Percentiles rank a stretch among this genome's conserved stretches.
Conservation (phyloP, 2,113 vertebrate genomes). For the Hucho hucho region DNA sequence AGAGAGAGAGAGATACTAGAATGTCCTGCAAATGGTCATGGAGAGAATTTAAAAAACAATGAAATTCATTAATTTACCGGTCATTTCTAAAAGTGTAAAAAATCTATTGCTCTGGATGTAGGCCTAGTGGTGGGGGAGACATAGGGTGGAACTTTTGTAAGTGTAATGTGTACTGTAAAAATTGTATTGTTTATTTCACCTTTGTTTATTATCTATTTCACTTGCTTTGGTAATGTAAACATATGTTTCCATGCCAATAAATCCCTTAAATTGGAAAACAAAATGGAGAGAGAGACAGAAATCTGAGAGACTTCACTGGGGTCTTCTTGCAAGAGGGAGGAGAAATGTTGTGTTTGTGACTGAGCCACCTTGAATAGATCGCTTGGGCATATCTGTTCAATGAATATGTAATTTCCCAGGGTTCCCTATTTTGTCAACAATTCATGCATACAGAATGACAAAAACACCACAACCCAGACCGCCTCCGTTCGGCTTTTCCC, state of each 20-base stretch:
- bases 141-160: no score
- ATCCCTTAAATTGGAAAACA: background rate
- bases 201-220: no score
- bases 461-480: constrained; percentile 26
- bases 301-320: constrained; percentile 27
- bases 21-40: no score
- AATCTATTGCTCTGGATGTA: no score
- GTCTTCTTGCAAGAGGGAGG: constrained; percentile 24
- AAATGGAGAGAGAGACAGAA: constrained; percentile 22
- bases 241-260: background rate
- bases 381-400: constrained; percentile 32
- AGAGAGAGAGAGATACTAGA: background rate
- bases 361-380: constrained; percentile 57
- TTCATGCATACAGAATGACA: constrained; percentile 47
- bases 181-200: no score
- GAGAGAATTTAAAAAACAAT: no score
- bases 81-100: no score
- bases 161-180: no score
- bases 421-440: constrained; percentile 35
- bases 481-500: constrained; percentile 22
- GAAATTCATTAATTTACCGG: no score
- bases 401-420: constrained; percentile 58
- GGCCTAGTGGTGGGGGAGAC: no score
- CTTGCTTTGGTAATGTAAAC: no score
- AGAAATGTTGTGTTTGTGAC: constrained; percentile 27